These are phyloP conservation scores for Petrosia ficiformis DNA, from an alignment of 37 sponge, comb jelly and placozoan genomes.

Conservation along the genomic window DNA sequence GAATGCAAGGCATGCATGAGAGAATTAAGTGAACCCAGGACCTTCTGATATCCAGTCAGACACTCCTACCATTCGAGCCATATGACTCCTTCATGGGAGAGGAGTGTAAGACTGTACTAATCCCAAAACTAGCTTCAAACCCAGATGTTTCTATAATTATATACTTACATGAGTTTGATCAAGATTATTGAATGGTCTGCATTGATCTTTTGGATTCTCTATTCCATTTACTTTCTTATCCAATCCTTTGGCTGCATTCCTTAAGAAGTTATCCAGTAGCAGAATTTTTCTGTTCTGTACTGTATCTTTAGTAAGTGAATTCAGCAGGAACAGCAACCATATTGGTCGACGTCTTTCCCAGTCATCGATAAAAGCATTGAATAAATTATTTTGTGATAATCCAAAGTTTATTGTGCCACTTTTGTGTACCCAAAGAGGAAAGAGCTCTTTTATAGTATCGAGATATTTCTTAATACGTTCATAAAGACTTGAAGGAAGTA, in stretches of 20 bases:
- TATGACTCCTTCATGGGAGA: no score
- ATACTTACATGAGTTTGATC: constrained; percentile 16
- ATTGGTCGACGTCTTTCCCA: constrained; percentile 57
- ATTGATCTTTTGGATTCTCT: constrained; percentile 46
- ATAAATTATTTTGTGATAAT: neutral
- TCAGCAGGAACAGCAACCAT: constrained; percentile 47
- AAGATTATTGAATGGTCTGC: constrained; percentile 45
- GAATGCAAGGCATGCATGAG: no score
- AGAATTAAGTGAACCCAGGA: no score
- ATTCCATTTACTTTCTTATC: constrained; percentile 55
- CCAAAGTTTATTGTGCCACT: neutral
- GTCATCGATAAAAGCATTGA: constrained; percentile 19
- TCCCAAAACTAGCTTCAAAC: no score
- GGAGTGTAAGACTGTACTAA: no score
- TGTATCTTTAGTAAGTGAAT: constrained; percentile 44
- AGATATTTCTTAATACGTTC: constrained; percentile 30
- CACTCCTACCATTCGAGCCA: no score
- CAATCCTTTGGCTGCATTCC: constrained; percentile 31
- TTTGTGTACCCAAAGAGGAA: constrained; percentile 35
- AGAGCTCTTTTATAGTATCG: neutral
- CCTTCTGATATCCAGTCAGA: no score
- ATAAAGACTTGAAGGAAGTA: constrained; percentile 2
- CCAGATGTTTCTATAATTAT: no score
- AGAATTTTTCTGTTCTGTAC: constrained; percentile 11
- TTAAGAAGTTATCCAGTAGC: constrained; percentile 53